Conservation (phyloP, 2,888 invertebrate species). For the Epirrita christyi region DNA sequence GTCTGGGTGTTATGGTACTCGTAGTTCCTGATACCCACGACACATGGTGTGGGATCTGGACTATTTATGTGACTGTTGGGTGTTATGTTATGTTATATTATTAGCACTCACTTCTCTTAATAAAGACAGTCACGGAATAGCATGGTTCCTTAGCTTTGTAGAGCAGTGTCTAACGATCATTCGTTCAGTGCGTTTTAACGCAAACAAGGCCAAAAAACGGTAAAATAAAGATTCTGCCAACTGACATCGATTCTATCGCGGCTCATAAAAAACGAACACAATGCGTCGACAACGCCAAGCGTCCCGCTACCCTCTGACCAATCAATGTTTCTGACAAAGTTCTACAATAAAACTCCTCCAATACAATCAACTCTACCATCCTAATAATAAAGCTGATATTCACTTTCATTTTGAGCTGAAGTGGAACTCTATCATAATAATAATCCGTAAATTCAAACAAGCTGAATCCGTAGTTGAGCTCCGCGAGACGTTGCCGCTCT, state of each 20-base stretch:
- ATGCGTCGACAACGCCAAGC: conserved; percentile 69
- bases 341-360: conserved; percentile 24
- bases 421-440: conserved; percentile 59
- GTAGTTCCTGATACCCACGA: too few relatives aligned
- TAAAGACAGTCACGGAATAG: background rate
- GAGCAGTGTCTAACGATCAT: conserved; percentile 21
- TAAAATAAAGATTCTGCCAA: conserved; percentile 83
- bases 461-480: conserved; percentile 72
- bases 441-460: conserved; percentile 61
- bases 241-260: conserved; percentile 82
- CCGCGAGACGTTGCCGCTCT: conserved; percentile 78
- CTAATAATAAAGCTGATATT: conserved; percentile 38
- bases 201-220: conserved; percentile 82
- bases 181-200: conserved; percentile 33
- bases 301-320: conserved; percentile 78
- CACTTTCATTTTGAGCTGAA: conserved; percentile 7
- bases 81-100: too few relatives aligned
- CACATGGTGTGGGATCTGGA: too few relatives aligned
- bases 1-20: too few relatives aligned
- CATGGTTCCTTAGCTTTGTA: conserved; percentile 10
- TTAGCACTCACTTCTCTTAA: too few relatives aligned
- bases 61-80: too few relatives aligned
- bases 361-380: conserved; percentile 39
- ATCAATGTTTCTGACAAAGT: conserved; percentile 54
- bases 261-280: conserved; percentile 78